Evolutionary conservation across 2,113 vertebrate genomes (phyloP).

Genomic region (Ochotona princeps): DNA sequence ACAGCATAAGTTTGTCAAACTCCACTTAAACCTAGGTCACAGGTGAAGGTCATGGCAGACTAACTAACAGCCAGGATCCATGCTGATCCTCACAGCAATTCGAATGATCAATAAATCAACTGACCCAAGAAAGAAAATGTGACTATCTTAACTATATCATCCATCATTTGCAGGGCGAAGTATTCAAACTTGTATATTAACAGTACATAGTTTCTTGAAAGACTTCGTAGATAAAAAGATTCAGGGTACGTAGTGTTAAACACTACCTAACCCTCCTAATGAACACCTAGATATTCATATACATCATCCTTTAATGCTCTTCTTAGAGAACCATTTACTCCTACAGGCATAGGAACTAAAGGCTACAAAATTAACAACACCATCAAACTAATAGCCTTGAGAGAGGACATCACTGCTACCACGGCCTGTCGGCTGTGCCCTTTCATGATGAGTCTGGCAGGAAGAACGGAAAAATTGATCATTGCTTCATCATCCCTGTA

Average conservation of each 20-base stretch:
- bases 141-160: neutral
- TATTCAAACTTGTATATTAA: neutral
- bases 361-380: slow-evolving; percentile 24
- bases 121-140: neutral
- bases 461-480: neutral
- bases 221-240: slow-evolving; percentile 18
- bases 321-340: slow-evolving; percentile 36
- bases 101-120: neutral
- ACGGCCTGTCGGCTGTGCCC: too few relatives aligned
- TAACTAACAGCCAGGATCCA: neutral
- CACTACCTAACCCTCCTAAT: slow-evolving; percentile 7
- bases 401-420: neutral
- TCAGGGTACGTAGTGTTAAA: slow-evolving; percentile 7
- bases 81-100: neutral
- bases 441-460: neutral
- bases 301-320: neutral
- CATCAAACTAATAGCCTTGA: neutral
- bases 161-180: neutral
- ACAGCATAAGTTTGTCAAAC: neutral
- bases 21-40: neutral
- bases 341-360: neutral
- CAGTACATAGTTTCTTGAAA: neutral
- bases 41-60: neutral
- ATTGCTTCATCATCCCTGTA: neutral
- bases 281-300: slow-evolving; percentile 28